Evolutionary conservation across 2,113 vertebrate species (phyloP), one percentile per base, ranked within the genome.

Genomic region (Oryzias woworae): DNA sequence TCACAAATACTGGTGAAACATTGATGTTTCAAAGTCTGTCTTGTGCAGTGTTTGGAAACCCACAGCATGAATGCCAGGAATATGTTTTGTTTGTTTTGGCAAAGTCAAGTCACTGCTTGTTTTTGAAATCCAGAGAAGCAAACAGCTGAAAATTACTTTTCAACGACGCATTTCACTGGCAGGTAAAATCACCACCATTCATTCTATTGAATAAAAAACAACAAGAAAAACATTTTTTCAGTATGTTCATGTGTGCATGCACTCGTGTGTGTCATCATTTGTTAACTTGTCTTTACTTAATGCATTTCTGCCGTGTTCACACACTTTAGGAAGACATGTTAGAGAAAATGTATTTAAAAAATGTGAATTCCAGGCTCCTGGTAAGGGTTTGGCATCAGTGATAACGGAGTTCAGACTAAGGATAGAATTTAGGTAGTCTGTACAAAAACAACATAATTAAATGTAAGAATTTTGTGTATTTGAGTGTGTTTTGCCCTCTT

Each of bases 11-110:
- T 67, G 48, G 55, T 81, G 71, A 77, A 79, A 80, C 71, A 73
- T 62, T 73, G 66, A 73, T 78, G 62, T 54, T n/a, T 60, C 26
- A 63, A 75, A 66, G 78, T 61, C 58, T 66, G 50, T 65, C 2
- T 50, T 73, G 73, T 78, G 42, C 49, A 62, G 51, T 54, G 52
- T 86, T 72, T 73, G 59, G 78, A 60, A 87, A 88, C 77, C 55
- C 36, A 3, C 47, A 23, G 1, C 52, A 62, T 74, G 74, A 78
- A 82, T 85, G 83, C 84, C 88, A 65, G 81, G 79, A 81, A 69
- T 58, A 42, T 24, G 58, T 14, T 31, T 59, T 88, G 85, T 90
- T 90, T 90, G 65, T 70, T 57, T 90, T 91, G 89, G 89, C 88
- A 77, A 84, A 80, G 63, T 68, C 15, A 71, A 62, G 8, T 23